These are phyloP conservation scores for Sinelater perroti DNA, from an alignment of 2,888 invertebrate species.

Conservation along the genomic window DNA sequence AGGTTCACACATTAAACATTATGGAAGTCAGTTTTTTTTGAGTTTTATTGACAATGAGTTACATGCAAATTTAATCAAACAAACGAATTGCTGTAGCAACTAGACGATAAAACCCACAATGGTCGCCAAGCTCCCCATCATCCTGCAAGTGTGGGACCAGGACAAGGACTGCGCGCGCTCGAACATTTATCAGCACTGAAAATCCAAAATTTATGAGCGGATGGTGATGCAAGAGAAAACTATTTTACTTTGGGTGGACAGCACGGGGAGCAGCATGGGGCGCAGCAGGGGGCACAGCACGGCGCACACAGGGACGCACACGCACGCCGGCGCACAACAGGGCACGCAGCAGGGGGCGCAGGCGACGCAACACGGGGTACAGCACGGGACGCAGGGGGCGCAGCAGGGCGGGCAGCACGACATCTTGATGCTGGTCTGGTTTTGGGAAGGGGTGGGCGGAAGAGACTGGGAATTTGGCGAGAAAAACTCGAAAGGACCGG, in stretches of 20 bases:
- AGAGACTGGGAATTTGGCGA: constrained; percentile 23
- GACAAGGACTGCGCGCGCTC: no score
- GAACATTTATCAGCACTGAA: background rate
- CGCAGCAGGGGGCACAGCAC: constrained; percentile 21
- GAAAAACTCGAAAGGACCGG: constrained; percentile 14
- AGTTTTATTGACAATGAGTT: no score
- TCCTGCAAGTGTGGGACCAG: no score
- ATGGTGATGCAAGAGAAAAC: background rate
- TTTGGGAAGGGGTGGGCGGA: constrained; percentile 1
- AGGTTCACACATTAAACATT: no score
- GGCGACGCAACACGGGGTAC: constrained; percentile 38
- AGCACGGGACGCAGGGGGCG: constrained; percentile 41
- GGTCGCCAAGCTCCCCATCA: no score
- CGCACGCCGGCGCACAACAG: constrained; percentile 31
- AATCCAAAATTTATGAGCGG: background rate
- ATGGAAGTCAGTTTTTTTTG: no score
- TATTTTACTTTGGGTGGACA: constrained; percentile 17
- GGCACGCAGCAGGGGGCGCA: constrained; percentile 38
- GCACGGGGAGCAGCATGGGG: constrained; percentile 24
- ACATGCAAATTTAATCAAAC: no score
- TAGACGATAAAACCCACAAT: no score
- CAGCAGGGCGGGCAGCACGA: constrained; percentile 42
- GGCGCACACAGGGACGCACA: constrained; percentile 18
- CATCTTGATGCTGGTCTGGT: constrained; percentile 32
- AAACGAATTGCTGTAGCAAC: no score